Evolutionary conservation across 2,888 invertebrate genomes (phyloP).

Genomic region (Halocaridina rubra): DNA sequence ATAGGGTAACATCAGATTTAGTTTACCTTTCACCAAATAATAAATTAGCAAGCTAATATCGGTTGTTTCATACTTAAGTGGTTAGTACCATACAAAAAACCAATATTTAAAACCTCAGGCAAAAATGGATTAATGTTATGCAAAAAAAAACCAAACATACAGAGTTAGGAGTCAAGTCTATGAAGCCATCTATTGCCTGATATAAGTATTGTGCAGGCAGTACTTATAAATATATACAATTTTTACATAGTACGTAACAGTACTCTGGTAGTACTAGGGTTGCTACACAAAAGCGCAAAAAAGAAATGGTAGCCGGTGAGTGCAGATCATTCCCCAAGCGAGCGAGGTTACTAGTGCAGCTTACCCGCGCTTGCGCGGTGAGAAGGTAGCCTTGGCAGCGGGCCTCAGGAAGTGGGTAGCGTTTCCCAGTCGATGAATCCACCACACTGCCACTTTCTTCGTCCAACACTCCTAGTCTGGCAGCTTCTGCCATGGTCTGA

Average conservation of each 20-base stretch:
- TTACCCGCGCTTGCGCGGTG: constrained; percentile 94
- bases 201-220: neutral
- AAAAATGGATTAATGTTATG: constrained; percentile 20
- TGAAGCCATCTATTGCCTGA: constrained; percentile 51
- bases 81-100: constrained; percentile 46
- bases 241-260: constrained; percentile 23
- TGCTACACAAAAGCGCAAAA: constrained; percentile 27
- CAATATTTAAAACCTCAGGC: constrained; percentile 37
- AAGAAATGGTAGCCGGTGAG: constrained; percentile 32
- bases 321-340: constrained; percentile 54
- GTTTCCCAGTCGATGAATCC: constrained; percentile 31
- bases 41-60: constrained; percentile 37
- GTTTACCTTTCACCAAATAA: constrained; percentile 38
- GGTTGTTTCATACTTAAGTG: constrained; percentile 19
- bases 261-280: constrained; percentile 29
- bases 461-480: constrained; percentile 54
- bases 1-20: constrained; percentile 32
- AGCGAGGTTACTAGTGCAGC: constrained; percentile 67
- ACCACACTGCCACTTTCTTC: constrained; percentile 55
- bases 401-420: constrained; percentile 75
- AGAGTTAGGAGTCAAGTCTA: constrained; percentile 25
- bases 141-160: constrained; percentile 32
- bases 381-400: constrained; percentile 87
- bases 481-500: constrained; percentile 52
- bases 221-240: neutral